Conservation (phyloP, 2,113 vertebrate genomes). For the Eolophus roseicapilla region DNA sequence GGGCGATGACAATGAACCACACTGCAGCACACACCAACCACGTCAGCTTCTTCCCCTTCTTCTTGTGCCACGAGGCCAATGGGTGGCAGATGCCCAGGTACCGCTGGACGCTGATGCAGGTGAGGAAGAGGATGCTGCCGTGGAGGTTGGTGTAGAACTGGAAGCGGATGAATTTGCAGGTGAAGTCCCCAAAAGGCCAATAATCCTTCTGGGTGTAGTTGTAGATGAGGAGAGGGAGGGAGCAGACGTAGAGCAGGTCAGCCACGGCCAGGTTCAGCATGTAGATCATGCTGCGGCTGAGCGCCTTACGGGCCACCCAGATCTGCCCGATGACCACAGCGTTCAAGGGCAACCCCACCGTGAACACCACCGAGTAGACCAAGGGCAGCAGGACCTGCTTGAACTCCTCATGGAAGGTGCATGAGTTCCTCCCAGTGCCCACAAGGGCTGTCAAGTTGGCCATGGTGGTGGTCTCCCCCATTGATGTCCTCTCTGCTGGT, state of each 20-base stretch:
- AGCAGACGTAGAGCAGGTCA: constrained; percentile 92
- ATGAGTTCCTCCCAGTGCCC: constrained; percentile 34
- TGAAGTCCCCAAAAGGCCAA: constrained; percentile 93
- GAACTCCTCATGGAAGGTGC: constrained; percentile 91
- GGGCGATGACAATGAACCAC: constrained; percentile 80
- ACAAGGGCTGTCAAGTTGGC: background rate
- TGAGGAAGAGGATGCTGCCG: constrained; percentile 94
- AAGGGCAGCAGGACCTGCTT: constrained; percentile 87
- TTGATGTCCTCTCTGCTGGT: background rate
- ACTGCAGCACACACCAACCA: constrained; percentile 83
- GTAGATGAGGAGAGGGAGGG: constrained; percentile 92
- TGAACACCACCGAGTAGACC: constrained; percentile 87
- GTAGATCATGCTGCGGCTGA: constrained; percentile 87
- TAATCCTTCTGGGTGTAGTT: constrained; percentile 92
- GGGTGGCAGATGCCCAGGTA: constrained; percentile 96
- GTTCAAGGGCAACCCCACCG: constrained; percentile 86
- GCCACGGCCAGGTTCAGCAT: constrained; percentile 91
- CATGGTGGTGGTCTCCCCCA: background rate
- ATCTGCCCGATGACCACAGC: constrained; percentile 86
- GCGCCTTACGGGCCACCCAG: constrained; percentile 73
- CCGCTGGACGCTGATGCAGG: constrained; percentile 94
- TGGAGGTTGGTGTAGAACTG: constrained; percentile 97
- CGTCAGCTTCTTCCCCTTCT: constrained; percentile 80
- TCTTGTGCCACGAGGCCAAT: constrained; percentile 85
- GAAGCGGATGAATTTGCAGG: constrained; percentile 90